Percentiles rank a stretch among this genome's conserved stretches.
Evolutionary conservation across 2,888 invertebrate genomes (phyloP).

Genomic region (Eurytoma adleriae): DNA sequence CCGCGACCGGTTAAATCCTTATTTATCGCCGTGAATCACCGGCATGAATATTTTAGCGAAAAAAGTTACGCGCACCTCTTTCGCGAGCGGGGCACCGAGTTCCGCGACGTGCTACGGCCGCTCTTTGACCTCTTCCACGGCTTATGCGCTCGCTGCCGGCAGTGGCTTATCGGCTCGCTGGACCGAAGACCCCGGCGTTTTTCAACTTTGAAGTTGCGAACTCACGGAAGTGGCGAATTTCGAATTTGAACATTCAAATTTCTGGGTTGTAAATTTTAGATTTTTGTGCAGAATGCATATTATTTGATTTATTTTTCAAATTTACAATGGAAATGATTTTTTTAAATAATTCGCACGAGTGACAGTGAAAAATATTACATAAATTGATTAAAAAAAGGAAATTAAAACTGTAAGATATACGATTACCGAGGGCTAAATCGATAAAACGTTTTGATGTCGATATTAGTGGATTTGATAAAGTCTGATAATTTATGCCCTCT

Average conservation of each 20-base stretch:
- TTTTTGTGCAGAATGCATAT: not conserved
- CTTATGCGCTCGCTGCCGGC: not conserved
- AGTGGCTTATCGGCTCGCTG: not conserved
- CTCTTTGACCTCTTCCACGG: conserved; percentile 7
- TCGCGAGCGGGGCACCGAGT: conserved; percentile 1
- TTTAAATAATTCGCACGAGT: too few relatives aligned
- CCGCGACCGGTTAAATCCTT: conserved; percentile 59
- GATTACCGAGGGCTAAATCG: not conserved
- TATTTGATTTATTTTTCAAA: too few relatives aligned
- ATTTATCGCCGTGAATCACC: conserved; percentile 65
- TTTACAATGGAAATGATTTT: too few relatives aligned
- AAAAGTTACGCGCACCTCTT: conserved; percentile 53
- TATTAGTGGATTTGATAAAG: not conserved
- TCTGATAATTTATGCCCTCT: not conserved
- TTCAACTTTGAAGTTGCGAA: not conserved
- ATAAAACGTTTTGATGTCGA: not conserved
- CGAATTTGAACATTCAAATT: not conserved
- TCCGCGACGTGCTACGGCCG: not conserved
- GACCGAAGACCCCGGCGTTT: not conserved
- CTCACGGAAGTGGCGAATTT: not conserved
- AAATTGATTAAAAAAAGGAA: too few relatives aligned
- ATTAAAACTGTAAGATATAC: too few relatives aligned
- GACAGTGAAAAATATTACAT: too few relatives aligned
- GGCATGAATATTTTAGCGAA: conserved; percentile 60
- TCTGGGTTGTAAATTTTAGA: not conserved